Evolutionary conservation across 2,113 vertebrate species (phyloP).

Genomic region (Catharus fuscescens): DNA sequence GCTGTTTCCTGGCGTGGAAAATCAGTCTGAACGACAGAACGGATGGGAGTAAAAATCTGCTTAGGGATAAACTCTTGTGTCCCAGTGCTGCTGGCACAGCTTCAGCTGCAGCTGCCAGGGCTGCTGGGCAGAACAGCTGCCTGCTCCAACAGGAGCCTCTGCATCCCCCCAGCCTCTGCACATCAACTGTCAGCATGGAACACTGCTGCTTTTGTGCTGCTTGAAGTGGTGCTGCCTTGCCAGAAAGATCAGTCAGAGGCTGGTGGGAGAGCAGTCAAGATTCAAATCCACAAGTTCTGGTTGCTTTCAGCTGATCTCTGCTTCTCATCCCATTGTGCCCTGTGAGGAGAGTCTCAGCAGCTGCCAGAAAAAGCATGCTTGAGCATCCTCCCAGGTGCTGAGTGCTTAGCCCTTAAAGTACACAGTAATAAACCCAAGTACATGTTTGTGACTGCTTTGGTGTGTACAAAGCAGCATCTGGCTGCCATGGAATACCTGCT

Average conservation of each 20-base stretch:
- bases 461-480: not conserved
- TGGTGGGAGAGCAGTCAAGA: not conserved
- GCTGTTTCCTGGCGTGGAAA: not conserved
- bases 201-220: conserved; percentile 16
- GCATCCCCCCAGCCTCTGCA: not conserved
- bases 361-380: not conserved
- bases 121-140: conserved; percentile 39
- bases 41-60: not conserved
- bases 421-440: not conserved
- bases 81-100: not conserved
- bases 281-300: not conserved
- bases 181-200: not conserved
- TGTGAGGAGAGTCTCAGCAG: not conserved
- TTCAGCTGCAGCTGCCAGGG: conserved; percentile 20
- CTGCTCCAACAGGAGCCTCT: conserved; percentile 15
- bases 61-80: not conserved
- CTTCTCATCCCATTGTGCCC: not conserved
- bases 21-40: not conserved
- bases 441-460: not conserved
- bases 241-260: not conserved
- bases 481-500: not conserved
- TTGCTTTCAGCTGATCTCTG: conserved; percentile 11
- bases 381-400: not conserved
- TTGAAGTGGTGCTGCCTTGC: conserved; percentile 11
- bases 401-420: not conserved